Conservation (phyloP, 2,888 invertebrate species). For the Tuta absoluta region DNA sequence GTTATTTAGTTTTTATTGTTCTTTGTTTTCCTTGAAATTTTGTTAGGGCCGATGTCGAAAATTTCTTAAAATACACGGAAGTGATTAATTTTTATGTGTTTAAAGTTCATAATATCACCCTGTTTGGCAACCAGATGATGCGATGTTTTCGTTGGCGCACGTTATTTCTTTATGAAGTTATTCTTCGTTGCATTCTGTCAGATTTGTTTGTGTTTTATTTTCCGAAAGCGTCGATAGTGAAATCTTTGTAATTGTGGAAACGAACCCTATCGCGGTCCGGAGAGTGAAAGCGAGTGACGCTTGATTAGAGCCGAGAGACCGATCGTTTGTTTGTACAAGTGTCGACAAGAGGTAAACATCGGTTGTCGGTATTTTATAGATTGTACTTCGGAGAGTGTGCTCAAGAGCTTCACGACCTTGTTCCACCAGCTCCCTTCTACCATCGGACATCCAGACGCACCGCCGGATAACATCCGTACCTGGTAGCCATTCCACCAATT, state of each 20-base stretch:
- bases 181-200: constrained; percentile 5
- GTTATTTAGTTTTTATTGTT: constrained; percentile 12
- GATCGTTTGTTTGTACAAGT: constrained; percentile 38
- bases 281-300: constrained; percentile 73
- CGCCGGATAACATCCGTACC: too few species aligned
- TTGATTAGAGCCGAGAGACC: constrained; percentile 52
- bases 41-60: constrained; percentile 18
- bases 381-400: too few species aligned
- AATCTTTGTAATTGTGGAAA: constrained; percentile 43
- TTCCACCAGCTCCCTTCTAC: too few species aligned
- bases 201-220: constrained; percentile 13
- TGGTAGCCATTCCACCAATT: too few species aligned
- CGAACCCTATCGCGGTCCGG: constrained; percentile 49
- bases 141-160: constrained; percentile 14
- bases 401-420: too few species aligned
- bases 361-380: too few species aligned
- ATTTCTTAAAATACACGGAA: constrained; percentile 18
- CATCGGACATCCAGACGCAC: too few species aligned
- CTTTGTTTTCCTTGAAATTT: constrained; percentile 27
- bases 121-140: constrained; percentile 13
- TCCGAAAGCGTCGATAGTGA: constrained; percentile 22
- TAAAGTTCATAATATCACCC: constrained; percentile 10
- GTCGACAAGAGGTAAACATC: background rate
- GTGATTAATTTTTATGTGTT: background rate
- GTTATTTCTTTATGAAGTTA: constrained; percentile 2